Conservation (phyloP, 1,140 invertebrate genomes). For the Uloborus diversus region DNA sequence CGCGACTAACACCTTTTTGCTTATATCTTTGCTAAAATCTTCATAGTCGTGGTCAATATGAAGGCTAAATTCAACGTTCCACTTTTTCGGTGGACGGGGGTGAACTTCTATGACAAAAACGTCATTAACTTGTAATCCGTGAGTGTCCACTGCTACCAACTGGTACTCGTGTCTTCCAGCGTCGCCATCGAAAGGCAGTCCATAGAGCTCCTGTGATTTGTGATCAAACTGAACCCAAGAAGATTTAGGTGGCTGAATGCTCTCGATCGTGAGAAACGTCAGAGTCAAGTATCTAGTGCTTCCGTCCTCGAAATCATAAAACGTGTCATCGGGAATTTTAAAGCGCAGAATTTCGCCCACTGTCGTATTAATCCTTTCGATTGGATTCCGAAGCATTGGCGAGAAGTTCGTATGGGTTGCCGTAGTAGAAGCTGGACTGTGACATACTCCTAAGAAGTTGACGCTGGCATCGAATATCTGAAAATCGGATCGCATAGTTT, state of each 20-base stretch:
- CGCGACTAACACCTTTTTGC: conserved; percentile 73
- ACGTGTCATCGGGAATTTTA: conserved; percentile 83
- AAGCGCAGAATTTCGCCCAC: conserved; percentile 80
- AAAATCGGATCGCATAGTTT: conserved; percentile 59
- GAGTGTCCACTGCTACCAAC: conserved; percentile 75
- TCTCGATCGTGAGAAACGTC: conserved; percentile 76
- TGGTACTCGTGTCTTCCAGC: conserved; percentile 79
- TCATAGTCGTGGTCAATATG: conserved; percentile 78
- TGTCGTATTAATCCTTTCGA: conserved; percentile 82
- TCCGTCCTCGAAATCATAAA: conserved; percentile 88
- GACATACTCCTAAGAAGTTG: conserved; percentile 59
- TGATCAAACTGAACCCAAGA: conserved; percentile 90
- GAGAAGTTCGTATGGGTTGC: conserved; percentile 70
- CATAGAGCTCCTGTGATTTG: conserved; percentile 89
- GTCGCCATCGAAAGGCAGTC: conserved; percentile 77
- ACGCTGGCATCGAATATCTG: conserved; percentile 58
- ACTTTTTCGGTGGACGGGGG: conserved; percentile 66
- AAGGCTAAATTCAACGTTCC: conserved; percentile 75
- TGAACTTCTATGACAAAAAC: conserved; percentile 80
- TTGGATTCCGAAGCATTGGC: conserved; percentile 81
- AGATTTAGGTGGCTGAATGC: conserved; percentile 72
- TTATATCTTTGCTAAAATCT: conserved; percentile 75
- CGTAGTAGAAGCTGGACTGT: conserved; percentile 56
- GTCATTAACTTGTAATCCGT: conserved; percentile 76
- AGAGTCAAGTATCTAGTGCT: conserved; percentile 77